Evolutionary conservation across 2,888 invertebrate species (phyloP), one percentile per base, ranked within the genome.

Genomic region (Euzetes globulus): DNA sequence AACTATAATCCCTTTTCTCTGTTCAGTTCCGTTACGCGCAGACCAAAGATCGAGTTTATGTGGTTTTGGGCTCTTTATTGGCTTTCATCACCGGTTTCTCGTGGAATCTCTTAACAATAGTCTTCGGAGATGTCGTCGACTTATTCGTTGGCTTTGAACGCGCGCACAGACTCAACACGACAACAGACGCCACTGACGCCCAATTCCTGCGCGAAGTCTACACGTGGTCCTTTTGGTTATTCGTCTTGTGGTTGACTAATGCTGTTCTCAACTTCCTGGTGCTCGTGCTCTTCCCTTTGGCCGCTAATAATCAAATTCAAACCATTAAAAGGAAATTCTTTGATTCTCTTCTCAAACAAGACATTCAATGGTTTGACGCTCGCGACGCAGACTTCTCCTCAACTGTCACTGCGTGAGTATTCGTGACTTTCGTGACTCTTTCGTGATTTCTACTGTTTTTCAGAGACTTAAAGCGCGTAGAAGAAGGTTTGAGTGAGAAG

Each of bases 401-500:
- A 5, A 83, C 84, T 77, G 79, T 86, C n/a, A 83, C 85, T 19
- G 85, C 85, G 85, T 85, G 80, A 25, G 11, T 27, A n/a, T 6
- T 71, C 17, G 7, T 33, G 7, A 33, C 33, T 41, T 41, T 41
- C 9, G 33, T 33, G 33, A 33, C 4, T 13, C 1, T 41, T 41
- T 7, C 7, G 5, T 41, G 1, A 41, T 13, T n/a, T 7, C 7
- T 6, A 11, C 17, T 6, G 7, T 17, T 70, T 70, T 70, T 33
- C 17, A 72, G 80, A 72, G 80, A 81, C 58, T 76, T 81, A 70
- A 81, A 80, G 68, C 90, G 90, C 83, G 84, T 92, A 77, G 91
- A 91, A 83, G 91, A 91, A 78, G 92, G 92, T 11, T 87, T 92
- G 58, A 92, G 91, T 0, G 92, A 92, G 81, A 92, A 92, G 81